Evolutionary conservation across 2,113 vertebrate species (phyloP).

Genomic region (Calidris pygmaea): DNA sequence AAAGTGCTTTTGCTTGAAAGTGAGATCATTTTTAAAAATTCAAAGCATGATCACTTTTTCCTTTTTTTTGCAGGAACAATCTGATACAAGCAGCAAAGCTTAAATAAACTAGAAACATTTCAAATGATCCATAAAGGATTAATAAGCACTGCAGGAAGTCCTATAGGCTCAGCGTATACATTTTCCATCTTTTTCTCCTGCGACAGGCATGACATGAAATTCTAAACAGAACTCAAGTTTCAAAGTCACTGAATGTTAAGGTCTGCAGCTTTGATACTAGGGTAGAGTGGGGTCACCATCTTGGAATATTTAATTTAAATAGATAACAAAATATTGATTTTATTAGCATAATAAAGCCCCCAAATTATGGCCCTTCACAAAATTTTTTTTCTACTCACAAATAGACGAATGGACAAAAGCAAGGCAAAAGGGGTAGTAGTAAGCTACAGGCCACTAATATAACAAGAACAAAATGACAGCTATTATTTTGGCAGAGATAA

Average conservation of each 20-base stretch:
- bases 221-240: slow-evolving; percentile 81
- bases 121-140: slow-evolving; percentile 89
- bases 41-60: slow-evolving; percentile 84
- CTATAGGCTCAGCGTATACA: slow-evolving; percentile 83
- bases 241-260: slow-evolving; percentile 80
- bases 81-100: slow-evolving; percentile 86
- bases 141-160: slow-evolving; percentile 86
- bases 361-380: slow-evolving; percentile 67
- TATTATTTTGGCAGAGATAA: slow-evolving; percentile 86
- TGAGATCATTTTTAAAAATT: slow-evolving; percentile 88
- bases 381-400: slow-evolving; percentile 50
- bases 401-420: slow-evolving; percentile 65
- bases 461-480: slow-evolving; percentile 80
- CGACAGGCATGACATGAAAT: slow-evolving; percentile 80
- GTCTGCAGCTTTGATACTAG: slow-evolving; percentile 46
- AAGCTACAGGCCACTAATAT: slow-evolving; percentile 79
- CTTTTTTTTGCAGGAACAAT: slow-evolving; percentile 82
- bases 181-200: slow-evolving; percentile 76
- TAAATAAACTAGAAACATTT: slow-evolving; percentile 88
- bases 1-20: slow-evolving; percentile 87
- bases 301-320: slow-evolving; percentile 67
- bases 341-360: slow-evolving; percentile 67
- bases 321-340: slow-evolving; percentile 68
- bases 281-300: slow-evolving; percentile 56
- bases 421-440: slow-evolving; percentile 66